Percentiles rank a stretch among this genome's conserved stretches.
Evolutionary conservation across 2,797 vertebrate genomes (phyloP).

Genomic region (Myotis daubentonii): DNA sequence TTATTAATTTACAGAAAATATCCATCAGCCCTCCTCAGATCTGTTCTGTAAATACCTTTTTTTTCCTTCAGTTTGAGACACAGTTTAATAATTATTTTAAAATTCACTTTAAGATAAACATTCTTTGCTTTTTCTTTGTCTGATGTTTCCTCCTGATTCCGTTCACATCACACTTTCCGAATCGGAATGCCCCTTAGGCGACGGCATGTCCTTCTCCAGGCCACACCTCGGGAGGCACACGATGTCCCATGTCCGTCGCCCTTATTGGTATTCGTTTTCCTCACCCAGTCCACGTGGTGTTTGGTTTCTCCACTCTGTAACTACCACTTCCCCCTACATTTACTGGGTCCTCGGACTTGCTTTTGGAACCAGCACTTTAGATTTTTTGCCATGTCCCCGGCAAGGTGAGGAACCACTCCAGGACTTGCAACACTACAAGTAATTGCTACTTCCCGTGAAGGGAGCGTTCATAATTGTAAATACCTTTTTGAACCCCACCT

Average conservation of each 20-base stretch:
- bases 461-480: constrained; percentile 35
- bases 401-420: constrained; percentile 46
- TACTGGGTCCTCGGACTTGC: neutral
- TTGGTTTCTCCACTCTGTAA: neutral
- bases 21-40: neutral
- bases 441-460: constrained; percentile 60
- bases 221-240: neutral
- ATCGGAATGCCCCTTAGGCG: neutral
- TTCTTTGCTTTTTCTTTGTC: neutral
- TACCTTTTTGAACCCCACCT: neutral
- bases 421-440: constrained; percentile 57
- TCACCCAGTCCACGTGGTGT: neutral
- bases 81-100: neutral
- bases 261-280: neutral
- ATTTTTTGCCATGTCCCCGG: constrained; percentile 36
- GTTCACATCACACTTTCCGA: neutral
- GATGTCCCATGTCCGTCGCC: neutral
- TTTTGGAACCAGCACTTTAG: neutral
- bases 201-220: neutral
- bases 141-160: neutral
- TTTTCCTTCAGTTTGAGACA: neutral
- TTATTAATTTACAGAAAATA: constrained; percentile 1
- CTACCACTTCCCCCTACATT: neutral
- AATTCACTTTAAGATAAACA: neutral
- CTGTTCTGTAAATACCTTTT: neutral